These are phyloP conservation scores for Falco concolor DNA, from an alignment of 2,797 vertebrate species.

Conservation along the genomic window DNA sequence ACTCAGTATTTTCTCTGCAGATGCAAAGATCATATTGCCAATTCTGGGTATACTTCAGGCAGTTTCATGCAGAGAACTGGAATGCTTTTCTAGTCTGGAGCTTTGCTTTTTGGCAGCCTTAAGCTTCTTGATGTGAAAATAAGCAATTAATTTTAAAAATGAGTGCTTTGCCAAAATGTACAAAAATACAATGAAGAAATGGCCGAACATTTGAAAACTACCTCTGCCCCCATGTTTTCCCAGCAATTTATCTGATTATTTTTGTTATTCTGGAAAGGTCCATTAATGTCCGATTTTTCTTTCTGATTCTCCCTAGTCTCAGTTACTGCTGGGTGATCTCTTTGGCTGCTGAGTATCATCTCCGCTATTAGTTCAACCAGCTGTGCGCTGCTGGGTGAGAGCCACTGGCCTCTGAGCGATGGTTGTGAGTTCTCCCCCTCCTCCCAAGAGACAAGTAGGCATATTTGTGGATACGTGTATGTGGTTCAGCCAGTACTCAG, in stretches of 20 bases:
- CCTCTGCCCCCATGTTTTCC: neutral
- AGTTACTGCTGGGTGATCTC: neutral
- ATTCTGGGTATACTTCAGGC: slow-evolving; percentile 67
- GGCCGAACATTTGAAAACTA: neutral
- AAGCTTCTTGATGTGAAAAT: neutral
- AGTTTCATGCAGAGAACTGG: slow-evolving; percentile 53
- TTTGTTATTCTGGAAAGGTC: neutral
- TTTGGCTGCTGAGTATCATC: neutral
- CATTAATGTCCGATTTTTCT: neutral
- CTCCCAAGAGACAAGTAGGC: neutral
- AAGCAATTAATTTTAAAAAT: neutral
- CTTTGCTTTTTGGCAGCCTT: slow-evolving; percentile 8
- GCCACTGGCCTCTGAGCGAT: neutral
- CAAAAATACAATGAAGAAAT: neutral
- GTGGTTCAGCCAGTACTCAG: neutral
- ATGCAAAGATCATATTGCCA: slow-evolving; percentile 68
- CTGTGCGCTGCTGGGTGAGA: neutral
- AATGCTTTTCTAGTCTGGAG: slow-evolving; percentile 37
- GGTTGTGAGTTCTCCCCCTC: neutral
- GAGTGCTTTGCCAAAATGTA: neutral
- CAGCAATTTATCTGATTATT: neutral
- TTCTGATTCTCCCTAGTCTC: neutral
- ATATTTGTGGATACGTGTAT: neutral
- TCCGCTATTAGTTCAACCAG: neutral
- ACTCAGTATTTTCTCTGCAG: slow-evolving; percentile 77